Conservation (phyloP, 2,113 vertebrate species). For the Oncorhynchus mykiss region DNA sequence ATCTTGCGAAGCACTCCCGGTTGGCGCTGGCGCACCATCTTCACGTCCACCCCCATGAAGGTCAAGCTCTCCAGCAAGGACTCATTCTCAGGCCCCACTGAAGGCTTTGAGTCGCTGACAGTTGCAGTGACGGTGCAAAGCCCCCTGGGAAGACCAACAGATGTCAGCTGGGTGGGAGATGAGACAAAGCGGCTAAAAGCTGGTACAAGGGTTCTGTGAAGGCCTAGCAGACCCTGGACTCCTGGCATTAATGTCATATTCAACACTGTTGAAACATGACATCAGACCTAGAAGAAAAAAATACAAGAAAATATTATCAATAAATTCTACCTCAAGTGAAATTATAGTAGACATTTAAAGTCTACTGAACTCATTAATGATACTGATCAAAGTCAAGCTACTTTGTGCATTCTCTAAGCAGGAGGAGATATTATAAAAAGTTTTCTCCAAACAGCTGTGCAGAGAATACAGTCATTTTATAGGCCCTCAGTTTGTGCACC, state of each 20-base stretch:
- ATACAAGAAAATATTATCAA: neutral
- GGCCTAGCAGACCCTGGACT: constrained; percentile 20
- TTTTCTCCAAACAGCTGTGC: no score
- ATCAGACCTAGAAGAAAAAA: neutral
- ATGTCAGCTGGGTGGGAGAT: constrained; percentile 4
- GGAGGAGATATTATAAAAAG: no score
- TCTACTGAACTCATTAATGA: no score
- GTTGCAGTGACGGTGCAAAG: constrained; percentile 16
- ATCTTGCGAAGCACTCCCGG: constrained; percentile 69
- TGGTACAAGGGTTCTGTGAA: neutral
- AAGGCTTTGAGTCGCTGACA: neutral
- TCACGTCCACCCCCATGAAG: constrained; percentile 75
- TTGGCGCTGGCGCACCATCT: constrained; percentile 66
- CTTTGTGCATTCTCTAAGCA: no score
- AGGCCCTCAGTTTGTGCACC: no score
- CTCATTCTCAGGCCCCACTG: constrained; percentile 52
- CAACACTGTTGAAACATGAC: neutral
- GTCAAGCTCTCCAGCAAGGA: constrained; percentile 71
- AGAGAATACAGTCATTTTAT: no score
- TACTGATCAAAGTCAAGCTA: no score
- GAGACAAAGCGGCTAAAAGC: constrained; percentile 9
- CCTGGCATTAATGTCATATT: constrained; percentile 45
- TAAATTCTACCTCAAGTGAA: no score
- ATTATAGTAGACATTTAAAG: no score
- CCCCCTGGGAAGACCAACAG: constrained; percentile 1